phyloP scores from a whole-genome alignment of 2,113 vertebrate species.

The Heptranchias perlo region DNA sequence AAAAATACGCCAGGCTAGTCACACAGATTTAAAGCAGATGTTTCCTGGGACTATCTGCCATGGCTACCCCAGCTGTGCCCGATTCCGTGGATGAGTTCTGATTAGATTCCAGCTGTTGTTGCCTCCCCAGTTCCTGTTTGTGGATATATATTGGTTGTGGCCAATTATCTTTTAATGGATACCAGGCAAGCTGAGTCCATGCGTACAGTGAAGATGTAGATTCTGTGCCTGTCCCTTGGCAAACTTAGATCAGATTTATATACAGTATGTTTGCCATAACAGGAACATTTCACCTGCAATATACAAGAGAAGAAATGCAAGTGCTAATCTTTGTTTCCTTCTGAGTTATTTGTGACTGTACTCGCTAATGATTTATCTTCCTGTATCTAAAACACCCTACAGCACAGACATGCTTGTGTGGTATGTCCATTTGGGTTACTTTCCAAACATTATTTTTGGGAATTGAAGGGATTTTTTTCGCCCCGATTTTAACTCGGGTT shows the following conservation, averaged over 20 bases:
- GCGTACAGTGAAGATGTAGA: slow-evolving; percentile 44
- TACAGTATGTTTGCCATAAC: too few species aligned
- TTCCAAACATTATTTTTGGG: not conserved
- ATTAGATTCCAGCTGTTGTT: slow-evolving; percentile 67
- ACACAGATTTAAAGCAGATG: not conserved
- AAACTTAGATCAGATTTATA: not conserved
- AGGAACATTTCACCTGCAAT: not conserved
- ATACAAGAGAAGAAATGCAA: not conserved
- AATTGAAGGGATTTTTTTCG: not conserved
- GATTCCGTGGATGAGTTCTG: slow-evolving; percentile 64
- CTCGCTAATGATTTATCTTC: not conserved
- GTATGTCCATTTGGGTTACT: not conserved
- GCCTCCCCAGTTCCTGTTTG: slow-evolving; percentile 65
- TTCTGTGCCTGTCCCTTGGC: not conserved
- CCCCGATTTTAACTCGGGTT: not conserved
- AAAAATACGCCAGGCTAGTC: not conserved
- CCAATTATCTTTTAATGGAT: slow-evolving; percentile 65
- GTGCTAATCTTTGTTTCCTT: not conserved
- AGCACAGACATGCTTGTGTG: not conserved
- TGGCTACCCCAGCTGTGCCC: slow-evolving; percentile 59
- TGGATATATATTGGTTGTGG: slow-evolving; percentile 62
- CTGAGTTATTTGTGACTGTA: not conserved
- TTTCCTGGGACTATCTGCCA: not conserved
- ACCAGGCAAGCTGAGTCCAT: slow-evolving; percentile 57
- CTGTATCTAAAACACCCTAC: not conserved